Evolutionary conservation across 2,113 vertebrate species (phyloP).

Genomic region (Myxocyprinus asiaticus): DNA sequence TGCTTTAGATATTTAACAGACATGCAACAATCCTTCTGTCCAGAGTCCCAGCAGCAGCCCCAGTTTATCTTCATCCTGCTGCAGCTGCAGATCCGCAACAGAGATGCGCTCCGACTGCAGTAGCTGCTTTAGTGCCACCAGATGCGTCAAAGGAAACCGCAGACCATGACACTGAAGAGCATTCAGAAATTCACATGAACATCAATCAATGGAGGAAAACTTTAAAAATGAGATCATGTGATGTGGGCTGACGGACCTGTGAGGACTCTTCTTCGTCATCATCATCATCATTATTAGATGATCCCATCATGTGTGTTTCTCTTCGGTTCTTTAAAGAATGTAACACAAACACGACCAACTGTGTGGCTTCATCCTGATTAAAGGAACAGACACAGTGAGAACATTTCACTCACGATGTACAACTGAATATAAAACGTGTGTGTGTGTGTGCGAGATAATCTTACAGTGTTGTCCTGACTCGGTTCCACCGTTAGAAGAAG

Average conservation of each 20-base stretch:
- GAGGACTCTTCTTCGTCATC: slow-evolving; percentile 23
- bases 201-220: not conserved
- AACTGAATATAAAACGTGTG: not conserved
- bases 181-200: not conserved
- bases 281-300: slow-evolving; percentile 54
- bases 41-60: slow-evolving; percentile 84
- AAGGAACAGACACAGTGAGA: slow-evolving; percentile 14
- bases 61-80: slow-evolving; percentile 76
- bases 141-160: slow-evolving; percentile 81
- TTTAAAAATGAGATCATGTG: not conserved
- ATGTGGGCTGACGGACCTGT: slow-evolving; percentile 40
- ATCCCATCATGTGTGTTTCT: slow-evolving; percentile 89
- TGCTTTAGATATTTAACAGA: slow-evolving; percentile 59
- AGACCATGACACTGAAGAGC: slow-evolving; percentile 71
- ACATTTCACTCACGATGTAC: not conserved
- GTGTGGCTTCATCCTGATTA: slow-evolving; percentile 71
- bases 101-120: slow-evolving; percentile 68
- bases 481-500: slow-evolving; percentile 78
- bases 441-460: slow-evolving; percentile 46
- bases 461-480: slow-evolving; percentile 75
- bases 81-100: slow-evolving; percentile 78
- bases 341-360: slow-evolving; percentile 81
- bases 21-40: slow-evolving; percentile 84
- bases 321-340: slow-evolving; percentile 86
- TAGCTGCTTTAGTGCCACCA: slow-evolving; percentile 82